Evolutionary conservation across 2,888 invertebrate genomes (phyloP).

Genomic region (Ophioninae sp.): DNA sequence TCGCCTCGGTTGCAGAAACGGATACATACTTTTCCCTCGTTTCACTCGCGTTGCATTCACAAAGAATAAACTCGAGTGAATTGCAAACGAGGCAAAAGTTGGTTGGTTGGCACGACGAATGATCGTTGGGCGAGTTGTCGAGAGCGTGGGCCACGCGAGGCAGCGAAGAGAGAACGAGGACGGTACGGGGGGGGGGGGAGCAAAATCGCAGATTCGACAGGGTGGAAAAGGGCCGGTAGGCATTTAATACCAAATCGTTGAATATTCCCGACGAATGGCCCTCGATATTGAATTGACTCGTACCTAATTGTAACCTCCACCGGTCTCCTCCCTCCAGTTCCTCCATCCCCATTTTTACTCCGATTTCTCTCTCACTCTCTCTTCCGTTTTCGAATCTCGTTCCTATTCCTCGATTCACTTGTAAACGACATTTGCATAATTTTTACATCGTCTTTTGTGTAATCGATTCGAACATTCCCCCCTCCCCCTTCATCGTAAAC

Average conservation of each 20-base stretch:
- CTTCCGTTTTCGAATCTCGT: constrained; percentile 2
- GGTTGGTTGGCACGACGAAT: background rate
- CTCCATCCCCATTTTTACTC: background rate
- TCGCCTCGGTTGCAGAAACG: background rate
- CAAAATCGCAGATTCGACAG: constrained; percentile 67
- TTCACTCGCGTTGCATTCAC: constrained; percentile 22
- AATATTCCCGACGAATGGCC: constrained; percentile 79
- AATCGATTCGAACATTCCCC: constrained; percentile 74
- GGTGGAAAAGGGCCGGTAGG: constrained; percentile 74
- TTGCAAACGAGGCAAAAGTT: constrained; percentile 55
- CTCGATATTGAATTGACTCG: constrained; percentile 80
- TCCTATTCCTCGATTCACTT: constrained; percentile 71
- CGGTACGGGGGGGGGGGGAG: background rate
- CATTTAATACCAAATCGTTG: constrained; percentile 77
- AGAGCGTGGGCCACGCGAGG: constrained; percentile 21
- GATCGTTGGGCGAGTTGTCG: constrained; percentile 46
- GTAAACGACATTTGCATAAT: constrained; percentile 80
- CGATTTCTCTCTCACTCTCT: background rate
- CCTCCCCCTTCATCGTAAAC: background rate
- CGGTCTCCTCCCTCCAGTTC: constrained; percentile 47
- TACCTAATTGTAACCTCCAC: constrained; percentile 80
- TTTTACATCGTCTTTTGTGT: constrained; percentile 77
- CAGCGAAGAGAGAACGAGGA: constrained; percentile 15
- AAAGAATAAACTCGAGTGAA: constrained; percentile 51
- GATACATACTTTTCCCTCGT: constrained; percentile 9